Percentiles rank a stretch among this genome's conserved stretches.
Conservation (phyloP, 2,888 invertebrate genomes). For the Torymus auratus region DNA sequence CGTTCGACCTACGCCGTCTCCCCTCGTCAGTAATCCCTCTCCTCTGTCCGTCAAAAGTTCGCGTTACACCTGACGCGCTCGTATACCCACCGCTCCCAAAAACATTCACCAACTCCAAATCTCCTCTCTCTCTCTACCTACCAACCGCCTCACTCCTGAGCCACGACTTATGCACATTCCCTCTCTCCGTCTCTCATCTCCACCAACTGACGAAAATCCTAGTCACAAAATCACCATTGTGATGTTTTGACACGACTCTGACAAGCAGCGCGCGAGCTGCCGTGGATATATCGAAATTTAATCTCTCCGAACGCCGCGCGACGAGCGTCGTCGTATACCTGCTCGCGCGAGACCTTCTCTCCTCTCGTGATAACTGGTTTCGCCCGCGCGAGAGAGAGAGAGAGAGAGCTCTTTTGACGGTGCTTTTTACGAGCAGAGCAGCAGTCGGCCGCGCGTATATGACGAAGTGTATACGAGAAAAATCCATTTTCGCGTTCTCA, state of each 20-base stretch:
- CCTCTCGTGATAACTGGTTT: constrained; percentile 53
- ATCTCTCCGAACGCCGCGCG: constrained; percentile 26
- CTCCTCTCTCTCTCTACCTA: too few species aligned
- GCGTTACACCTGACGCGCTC: constrained; percentile 8
- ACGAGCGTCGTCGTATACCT: constrained; percentile 42
- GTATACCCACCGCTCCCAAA: too few species aligned
- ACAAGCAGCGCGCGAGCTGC: constrained; percentile 1
- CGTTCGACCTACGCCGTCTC: too few species aligned
- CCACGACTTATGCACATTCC: too few species aligned
- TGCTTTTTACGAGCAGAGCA: constrained; percentile 31
- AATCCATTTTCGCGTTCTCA: too few species aligned
- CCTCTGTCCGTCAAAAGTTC: constrained; percentile 8
- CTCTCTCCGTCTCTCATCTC: constrained; percentile 61
- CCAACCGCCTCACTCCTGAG: neutral
- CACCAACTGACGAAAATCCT: constrained; percentile 60
- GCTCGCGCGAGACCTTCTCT: constrained; percentile 33
- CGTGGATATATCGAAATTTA: constrained; percentile 42
- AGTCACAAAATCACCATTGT: constrained; percentile 57
- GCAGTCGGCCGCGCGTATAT: constrained; percentile 20
- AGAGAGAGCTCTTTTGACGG: constrained; percentile 40
- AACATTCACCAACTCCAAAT: too few species aligned
- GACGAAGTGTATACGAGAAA: too few species aligned
- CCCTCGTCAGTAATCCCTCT: too few species aligned
- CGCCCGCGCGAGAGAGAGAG: neutral
- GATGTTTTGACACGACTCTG: constrained; percentile 72